Evolutionary conservation across 30 jellyfish, hydroid and myxozoan species (phyloP).

Genomic region (Pelagia noctiluca): DNA sequence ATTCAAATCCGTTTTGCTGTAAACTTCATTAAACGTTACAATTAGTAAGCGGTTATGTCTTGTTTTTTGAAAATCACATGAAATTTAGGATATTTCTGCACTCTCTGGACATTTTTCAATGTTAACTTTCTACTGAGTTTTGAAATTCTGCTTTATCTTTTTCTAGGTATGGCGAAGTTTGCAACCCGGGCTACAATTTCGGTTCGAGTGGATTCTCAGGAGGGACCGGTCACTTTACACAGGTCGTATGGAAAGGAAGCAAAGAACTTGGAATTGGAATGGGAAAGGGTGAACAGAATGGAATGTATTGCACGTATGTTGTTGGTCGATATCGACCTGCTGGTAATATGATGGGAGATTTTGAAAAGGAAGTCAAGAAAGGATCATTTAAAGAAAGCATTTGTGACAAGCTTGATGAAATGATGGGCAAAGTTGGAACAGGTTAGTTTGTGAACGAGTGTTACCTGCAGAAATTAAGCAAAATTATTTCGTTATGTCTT

Average conservation of each 20-base stretch:
- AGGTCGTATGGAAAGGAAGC: constrained; percentile 79
- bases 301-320: constrained; percentile 74
- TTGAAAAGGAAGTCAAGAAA: constrained; percentile 66
- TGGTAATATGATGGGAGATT: constrained; percentile 78
- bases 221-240: constrained; percentile 87
- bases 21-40: too few relatives aligned
- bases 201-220: constrained; percentile 52
- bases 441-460: too few relatives aligned
- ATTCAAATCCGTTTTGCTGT: too few relatives aligned
- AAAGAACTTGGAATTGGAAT: constrained; percentile 79
- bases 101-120: too few relatives aligned
- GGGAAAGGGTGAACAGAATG: constrained; percentile 63
- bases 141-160: too few relatives aligned
- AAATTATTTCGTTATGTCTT: too few relatives aligned
- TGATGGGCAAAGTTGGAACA: constrained; percentile 14
- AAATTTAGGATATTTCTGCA: too few relatives aligned
- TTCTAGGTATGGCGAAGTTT: constrained; percentile 88
- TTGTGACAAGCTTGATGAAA: constrained; percentile 41
- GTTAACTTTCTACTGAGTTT: too few relatives aligned
- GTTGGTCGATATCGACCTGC: constrained; percentile 90
- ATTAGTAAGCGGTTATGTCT: too few relatives aligned
- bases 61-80: too few relatives aligned
- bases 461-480: too few relatives aligned
- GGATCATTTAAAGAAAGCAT: constrained; percentile 69
- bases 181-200: constrained; percentile 89